phyloP scores from a whole-genome alignment of 2,797 vertebrate genomes.

The Characodon lateralis region DNA sequence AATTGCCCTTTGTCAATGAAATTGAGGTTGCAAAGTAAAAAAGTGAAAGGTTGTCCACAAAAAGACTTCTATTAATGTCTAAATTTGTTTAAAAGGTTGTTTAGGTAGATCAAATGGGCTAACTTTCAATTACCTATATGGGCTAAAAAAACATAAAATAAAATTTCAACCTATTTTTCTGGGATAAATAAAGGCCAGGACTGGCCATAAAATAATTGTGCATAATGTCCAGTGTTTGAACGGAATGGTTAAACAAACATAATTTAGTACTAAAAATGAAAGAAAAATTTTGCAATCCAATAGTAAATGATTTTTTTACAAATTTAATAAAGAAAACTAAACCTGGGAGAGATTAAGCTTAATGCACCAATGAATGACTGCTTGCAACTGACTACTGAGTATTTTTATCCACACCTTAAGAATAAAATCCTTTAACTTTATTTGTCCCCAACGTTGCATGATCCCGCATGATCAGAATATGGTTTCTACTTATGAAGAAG shows the following conservation, averaged over 20 bases:
- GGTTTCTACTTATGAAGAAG: constrained; percentile 39
- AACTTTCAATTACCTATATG: not conserved
- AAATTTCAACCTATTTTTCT: not conserved
- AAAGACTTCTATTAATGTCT: not conserved
- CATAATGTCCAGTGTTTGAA: not conserved
- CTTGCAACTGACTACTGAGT: not conserved
- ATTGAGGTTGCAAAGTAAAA: not conserved
- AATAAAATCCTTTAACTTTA: constrained; percentile 25
- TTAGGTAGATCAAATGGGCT: not conserved
- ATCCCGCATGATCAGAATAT: constrained; percentile 50
- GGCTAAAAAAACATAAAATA: too few species aligned
- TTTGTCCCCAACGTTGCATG: constrained; percentile 34
- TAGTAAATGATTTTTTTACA: not conserved
- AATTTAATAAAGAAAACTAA: constrained; percentile 18
- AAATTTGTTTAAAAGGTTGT: not conserved
- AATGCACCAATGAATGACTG: constrained; percentile 7
- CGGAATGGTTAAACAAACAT: not conserved
- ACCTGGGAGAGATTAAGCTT: not conserved
- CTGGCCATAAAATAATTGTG: not conserved
- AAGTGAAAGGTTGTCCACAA: not conserved
- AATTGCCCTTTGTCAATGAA: not conserved
- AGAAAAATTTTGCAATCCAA: not conserved
- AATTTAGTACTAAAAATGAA: not conserved
- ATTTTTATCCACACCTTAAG: constrained; percentile 14
- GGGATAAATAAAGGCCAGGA: not conserved